Evolutionary conservation across 2,888 invertebrate genomes (phyloP), one percentile per base, ranked within the genome.

Genomic region (Drosophila greeni): DNA sequence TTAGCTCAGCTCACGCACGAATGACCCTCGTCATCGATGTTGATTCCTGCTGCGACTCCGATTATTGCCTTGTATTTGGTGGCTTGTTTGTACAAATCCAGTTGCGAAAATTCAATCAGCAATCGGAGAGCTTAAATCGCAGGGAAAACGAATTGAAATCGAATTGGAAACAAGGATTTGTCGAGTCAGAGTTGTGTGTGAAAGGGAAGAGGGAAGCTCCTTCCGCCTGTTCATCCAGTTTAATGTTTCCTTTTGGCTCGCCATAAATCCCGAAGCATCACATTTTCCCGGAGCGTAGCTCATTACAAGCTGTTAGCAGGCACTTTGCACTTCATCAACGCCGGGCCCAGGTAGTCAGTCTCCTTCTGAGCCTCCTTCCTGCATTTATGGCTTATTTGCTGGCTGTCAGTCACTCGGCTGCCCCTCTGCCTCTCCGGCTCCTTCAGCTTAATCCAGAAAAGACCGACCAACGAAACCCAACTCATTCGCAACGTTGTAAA

Each of bases 241-340:
- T 14, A 8, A 40, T 14, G 40, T 6, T 14, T 1, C 39, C 40
- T 8, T 14, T 23, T 40, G 12, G 16, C 45, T 29, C 43, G 26
- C 26, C 26, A 43, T 43, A 45, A 45, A 45, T 45, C 29, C 45
- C 45, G 5, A 31, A 14, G 49, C 72, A 69, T 72, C 80, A 72
- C 66, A 42, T 24, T 70, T 74, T 74, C 64, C 51, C 18, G 20
- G 62, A 68, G 66, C 26, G 39, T 66, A 68, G 67, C 74, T 80
- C 82, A 82, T 81, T 79, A 81, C 82, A 82, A 82, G 84, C 74
- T 84, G 80, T 81, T 81, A 81, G 84, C 73, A 65, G 70, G 70
- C 82, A 84, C 68, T 81, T 81, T 82, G 77, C 81, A 84, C 82
- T 75, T 74, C 84, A 84, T 81, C 84, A 81, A 66, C 56, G 39